A percentile compares a stretch with the other conserved stretches of the same genome.
Evolutionary conservation across 2,888 invertebrate genomes (phyloP).

Genomic region (Polia nebulosa): DNA sequence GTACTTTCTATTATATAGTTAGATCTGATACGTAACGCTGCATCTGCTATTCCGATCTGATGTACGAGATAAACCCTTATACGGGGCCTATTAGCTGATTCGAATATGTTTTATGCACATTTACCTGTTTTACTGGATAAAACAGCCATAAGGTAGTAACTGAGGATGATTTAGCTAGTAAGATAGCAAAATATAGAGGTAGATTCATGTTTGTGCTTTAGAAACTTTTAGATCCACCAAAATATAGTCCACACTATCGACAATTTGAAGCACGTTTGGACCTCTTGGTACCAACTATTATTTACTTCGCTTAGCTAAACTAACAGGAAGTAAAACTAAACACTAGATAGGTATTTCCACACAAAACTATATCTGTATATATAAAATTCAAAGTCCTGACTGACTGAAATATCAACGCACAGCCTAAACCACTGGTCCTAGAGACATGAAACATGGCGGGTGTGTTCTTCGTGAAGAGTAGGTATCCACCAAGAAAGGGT

Average conservation of each 20-base stretch:
- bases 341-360: no score
- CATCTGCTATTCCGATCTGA: conserved; percentile 50
- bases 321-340: background rate
- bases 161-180: background rate
- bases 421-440: no score
- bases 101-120: conserved; percentile 32
- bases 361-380: background rate
- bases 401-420: no score
- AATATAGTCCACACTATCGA: background rate
- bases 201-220: no score
- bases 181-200: background rate
- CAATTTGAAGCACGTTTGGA: no score
- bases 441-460: no score
- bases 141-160: background rate
- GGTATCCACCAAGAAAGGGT: no score
- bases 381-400: no score
- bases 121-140: conserved; percentile 28
- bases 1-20: conserved; percentile 59
- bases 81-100: conserved; percentile 40
- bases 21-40: conserved; percentile 55
- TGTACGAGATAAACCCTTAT: conserved; percentile 39
- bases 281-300: background rate
- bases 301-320: background rate
- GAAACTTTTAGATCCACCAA: background rate
- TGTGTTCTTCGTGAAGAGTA: no score